Conservation (phyloP, 1,140 invertebrate species). For the Drosophila mayri region DNA sequence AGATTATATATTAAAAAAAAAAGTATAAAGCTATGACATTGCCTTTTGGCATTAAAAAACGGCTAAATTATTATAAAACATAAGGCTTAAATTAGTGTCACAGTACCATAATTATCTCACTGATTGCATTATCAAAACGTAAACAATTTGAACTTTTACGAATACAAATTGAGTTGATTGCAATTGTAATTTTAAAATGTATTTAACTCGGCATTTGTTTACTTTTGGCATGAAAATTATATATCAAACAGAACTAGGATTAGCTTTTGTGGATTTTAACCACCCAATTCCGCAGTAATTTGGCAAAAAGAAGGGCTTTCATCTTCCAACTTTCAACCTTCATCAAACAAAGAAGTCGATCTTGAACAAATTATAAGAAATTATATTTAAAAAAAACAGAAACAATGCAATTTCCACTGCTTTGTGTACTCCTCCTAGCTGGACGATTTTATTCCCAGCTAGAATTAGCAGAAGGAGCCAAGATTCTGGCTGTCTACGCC, state of each 20-base stretch:
- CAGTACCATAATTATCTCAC: no score
- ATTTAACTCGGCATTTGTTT: not conserved
- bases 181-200: not conserved
- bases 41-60: no score
- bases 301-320: not conserved
- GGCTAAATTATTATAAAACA: no score
- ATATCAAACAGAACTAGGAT: not conserved
- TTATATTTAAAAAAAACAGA: not conserved
- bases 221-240: not conserved
- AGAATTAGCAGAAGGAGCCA: constrained; percentile 20
- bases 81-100: no score
- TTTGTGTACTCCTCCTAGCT: constrained; percentile 26
- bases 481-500: constrained; percentile 70
- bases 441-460: not conserved
- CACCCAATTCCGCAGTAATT: not conserved
- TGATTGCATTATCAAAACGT: not conserved
- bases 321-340: not conserved
- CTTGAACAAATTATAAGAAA: not conserved
- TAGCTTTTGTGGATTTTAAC: constrained; percentile 4
- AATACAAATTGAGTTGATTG: not conserved
- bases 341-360: not conserved
- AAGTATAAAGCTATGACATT: not conserved
- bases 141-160: not conserved
- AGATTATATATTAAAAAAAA: no score
- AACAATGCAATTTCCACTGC: constrained; percentile 16